These are phyloP conservation scores for Ormyrus nitidulus DNA, from an alignment of 2,888 invertebrate species.

Conservation along the genomic window DNA sequence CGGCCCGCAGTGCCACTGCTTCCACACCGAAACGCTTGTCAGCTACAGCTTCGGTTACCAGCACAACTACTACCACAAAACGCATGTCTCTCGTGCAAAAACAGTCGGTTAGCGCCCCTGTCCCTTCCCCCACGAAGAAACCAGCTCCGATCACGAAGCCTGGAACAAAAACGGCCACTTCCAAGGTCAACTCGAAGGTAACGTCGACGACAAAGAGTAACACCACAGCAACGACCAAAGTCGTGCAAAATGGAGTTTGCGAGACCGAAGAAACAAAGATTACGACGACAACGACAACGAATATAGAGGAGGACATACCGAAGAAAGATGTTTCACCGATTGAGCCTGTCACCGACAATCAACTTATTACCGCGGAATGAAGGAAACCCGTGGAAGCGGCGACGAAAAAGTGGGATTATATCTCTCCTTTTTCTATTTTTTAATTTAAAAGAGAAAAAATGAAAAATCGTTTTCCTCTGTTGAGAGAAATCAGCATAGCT, in stretches of 20 bases:
- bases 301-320: conserved; percentile 72
- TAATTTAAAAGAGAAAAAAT: conserved; percentile 51
- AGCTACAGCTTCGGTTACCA: conserved; percentile 57
- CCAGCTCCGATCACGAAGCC: conserved; percentile 60
- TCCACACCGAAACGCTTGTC: conserved; percentile 56
- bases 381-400: conserved; percentile 34
- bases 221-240: conserved; percentile 55
- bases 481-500: conserved; percentile 52
- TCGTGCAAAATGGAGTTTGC: conserved; percentile 68
- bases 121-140: conserved; percentile 63
- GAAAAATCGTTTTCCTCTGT: conserved; percentile 48
- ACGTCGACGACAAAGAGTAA: conserved; percentile 57
- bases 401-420: conserved; percentile 3
- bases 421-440: conserved; percentile 31
- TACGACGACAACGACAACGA: conserved; percentile 68
- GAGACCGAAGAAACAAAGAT: conserved; percentile 60
- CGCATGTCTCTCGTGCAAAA: conserved; percentile 43
- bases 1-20: conserved; percentile 67
- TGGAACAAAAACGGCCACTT: conserved; percentile 46
- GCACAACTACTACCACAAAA: conserved; percentile 50
- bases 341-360: conserved; percentile 70
- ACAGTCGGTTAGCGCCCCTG: conserved; percentile 28
- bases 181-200: conserved; percentile 45
- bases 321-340: conserved; percentile 78
- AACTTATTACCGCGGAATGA: conserved; percentile 72